phyloP scores from a whole-genome alignment of 1,140 invertebrate species.

The Thaumetopoea pityocampa region DNA sequence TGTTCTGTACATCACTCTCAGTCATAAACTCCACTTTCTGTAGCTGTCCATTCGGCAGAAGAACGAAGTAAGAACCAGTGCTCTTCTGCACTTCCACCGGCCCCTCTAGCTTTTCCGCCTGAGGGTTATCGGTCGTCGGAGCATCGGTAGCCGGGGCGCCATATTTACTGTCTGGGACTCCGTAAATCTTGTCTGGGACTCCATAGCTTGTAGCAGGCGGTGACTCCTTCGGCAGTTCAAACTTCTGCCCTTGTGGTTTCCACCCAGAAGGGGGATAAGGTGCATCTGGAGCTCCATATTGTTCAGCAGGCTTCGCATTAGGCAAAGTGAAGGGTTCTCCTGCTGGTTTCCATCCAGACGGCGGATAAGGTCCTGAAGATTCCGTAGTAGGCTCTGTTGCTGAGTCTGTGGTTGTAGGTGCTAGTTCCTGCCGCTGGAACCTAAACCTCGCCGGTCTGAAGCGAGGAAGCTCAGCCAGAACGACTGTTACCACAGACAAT shows the following conservation, averaged over 20 bases:
- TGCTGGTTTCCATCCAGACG: slow-evolving; percentile 65
- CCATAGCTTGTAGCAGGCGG: slow-evolving; percentile 52
- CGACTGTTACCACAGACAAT: slow-evolving; percentile 32
- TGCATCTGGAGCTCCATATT: slow-evolving; percentile 43
- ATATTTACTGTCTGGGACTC: slow-evolving; percentile 31
- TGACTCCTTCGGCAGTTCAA: slow-evolving; percentile 41
- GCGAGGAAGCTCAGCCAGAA: slow-evolving; percentile 55
- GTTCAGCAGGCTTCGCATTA: slow-evolving; percentile 30
- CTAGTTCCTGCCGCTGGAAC: slow-evolving; percentile 51
- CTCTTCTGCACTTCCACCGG: slow-evolving; percentile 57
- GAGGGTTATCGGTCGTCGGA: slow-evolving; percentile 42
- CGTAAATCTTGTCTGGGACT: slow-evolving; percentile 47
- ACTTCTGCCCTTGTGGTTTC: slow-evolving; percentile 46
- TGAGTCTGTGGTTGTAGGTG: slow-evolving; percentile 50
- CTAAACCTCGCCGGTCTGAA: slow-evolving; percentile 61
- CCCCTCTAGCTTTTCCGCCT: slow-evolving; percentile 49
- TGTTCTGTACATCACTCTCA: slow-evolving; percentile 56
- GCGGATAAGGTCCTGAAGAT: slow-evolving; percentile 35
- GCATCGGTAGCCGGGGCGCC: slow-evolving; percentile 38
- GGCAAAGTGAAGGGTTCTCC: slow-evolving; percentile 57
- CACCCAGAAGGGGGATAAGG: slow-evolving; percentile 57
- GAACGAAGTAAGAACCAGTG: slow-evolving; percentile 51
- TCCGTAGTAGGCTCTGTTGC: slow-evolving; percentile 42
- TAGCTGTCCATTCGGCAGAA: slow-evolving; percentile 53
- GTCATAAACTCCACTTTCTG: slow-evolving; percentile 53